A percentile compares a stretch with the other conserved stretches of the same genome.
Conservation (phyloP, 2,888 invertebrate genomes). For the Creontiades dilutus region DNA sequence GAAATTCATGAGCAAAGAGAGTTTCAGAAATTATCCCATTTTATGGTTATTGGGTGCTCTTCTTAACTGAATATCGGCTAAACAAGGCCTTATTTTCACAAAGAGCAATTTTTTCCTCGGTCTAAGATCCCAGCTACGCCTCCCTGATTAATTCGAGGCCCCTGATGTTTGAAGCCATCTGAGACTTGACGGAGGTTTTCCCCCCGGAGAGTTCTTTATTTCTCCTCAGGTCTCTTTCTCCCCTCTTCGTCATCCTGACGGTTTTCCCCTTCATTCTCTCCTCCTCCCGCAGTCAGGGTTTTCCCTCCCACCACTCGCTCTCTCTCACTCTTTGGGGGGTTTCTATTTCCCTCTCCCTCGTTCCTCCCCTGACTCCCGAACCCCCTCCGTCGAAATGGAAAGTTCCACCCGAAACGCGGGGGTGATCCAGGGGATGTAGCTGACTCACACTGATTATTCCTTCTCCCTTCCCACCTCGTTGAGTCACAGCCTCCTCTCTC, state of each 20-base stretch:
- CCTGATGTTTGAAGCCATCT: constrained; percentile 54
- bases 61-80: no score
- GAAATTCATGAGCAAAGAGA: no score
- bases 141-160: constrained; percentile 43
- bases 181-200: constrained; percentile 47
- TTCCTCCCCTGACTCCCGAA: background rate
- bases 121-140: background rate
- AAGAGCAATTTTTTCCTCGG: background rate
- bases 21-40: no score
- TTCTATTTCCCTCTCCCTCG: background rate
- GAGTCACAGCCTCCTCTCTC: constrained; percentile 49
- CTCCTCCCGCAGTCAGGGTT: background rate
- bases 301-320: background rate
- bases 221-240: constrained; percentile 32
- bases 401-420: constrained; percentile 20
- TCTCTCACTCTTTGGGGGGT: background rate
- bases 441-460: constrained; percentile 68
- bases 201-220: constrained; percentile 49
- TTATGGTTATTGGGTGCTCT: no score
- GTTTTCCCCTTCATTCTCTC: background rate
- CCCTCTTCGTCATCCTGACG: no score
- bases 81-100: no score
- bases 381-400: no score
- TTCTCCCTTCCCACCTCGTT: constrained; percentile 51
- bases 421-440: constrained; percentile 47